phyloP scores from a whole-genome alignment of 1,140 invertebrate genomes.

The Potamilus streckersoni region DNA sequence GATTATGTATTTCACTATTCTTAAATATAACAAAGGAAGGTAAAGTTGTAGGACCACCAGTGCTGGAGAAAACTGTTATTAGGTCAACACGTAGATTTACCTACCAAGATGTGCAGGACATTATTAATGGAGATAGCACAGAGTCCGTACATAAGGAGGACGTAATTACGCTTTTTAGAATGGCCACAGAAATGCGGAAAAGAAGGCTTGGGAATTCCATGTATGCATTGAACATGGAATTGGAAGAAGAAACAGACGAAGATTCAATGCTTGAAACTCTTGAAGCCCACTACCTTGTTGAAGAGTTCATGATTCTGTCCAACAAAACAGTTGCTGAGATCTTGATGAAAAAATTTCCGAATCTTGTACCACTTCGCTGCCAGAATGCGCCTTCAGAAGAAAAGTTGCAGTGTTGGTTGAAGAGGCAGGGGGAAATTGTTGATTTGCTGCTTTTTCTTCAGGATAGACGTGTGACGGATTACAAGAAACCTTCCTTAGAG shows the following conservation, averaged over 20 bases:
- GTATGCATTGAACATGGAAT: conserved; percentile 33
- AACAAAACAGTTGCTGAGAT: conserved; percentile 18
- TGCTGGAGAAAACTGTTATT: conserved; percentile 36
- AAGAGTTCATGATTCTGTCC: conserved; percentile 43
- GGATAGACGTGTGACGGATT: conserved; percentile 8
- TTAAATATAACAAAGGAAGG: conserved; percentile 38
- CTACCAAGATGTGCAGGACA: conserved; percentile 45
- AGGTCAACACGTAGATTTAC: conserved; percentile 40
- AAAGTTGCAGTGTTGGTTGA: conserved; percentile 30
- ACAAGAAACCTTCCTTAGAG: conserved; percentile 1
- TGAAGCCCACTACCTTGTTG: conserved; percentile 55
- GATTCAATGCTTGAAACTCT: conserved; percentile 31
- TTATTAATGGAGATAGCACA: conserved; percentile 21
- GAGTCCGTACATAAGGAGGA: conserved; percentile 8
- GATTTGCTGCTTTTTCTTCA: conserved; percentile 33
- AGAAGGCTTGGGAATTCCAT: conserved; percentile 39
- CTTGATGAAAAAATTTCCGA: conserved; percentile 10
- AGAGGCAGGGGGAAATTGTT: conserved; percentile 12
- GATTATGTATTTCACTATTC: conserved; percentile 51
- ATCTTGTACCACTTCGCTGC: conserved; percentile 28
- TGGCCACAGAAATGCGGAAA: conserved; percentile 37
- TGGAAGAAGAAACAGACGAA: conserved; percentile 19
- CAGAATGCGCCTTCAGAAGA: conserved; percentile 33
- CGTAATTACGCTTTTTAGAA: conserved; percentile 32
- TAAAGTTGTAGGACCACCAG: conserved; percentile 1